A percentile compares a stretch with the other conserved stretches of the same genome.
These are phyloP conservation scores for Eurypyga helias DNA, from an alignment of 2,113 vertebrate species.

Conservation along the genomic window DNA sequence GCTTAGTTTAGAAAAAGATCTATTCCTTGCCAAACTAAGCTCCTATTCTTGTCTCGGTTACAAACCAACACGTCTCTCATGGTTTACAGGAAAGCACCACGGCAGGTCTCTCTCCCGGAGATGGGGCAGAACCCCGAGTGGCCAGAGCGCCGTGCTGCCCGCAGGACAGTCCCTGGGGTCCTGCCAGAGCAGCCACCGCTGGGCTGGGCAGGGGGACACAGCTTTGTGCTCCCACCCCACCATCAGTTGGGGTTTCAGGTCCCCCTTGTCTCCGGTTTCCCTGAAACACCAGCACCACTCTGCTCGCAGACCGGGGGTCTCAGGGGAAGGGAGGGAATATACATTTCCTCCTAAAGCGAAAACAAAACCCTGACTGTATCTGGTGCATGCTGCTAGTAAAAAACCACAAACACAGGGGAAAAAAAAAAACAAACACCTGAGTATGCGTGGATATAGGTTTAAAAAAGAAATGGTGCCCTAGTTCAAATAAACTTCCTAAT, in stretches of 20 bases:
- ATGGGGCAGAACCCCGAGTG: neutral
- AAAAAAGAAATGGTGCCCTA: neutral
- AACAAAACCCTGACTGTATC: slow-evolving; percentile 25
- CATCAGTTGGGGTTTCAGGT: fast-evolving
- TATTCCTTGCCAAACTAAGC: slow-evolving; percentile 50
- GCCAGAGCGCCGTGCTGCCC: neutral
- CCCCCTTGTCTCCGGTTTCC: neutral
- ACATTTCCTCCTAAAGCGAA: slow-evolving; percentile 9
- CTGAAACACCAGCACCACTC: neutral
- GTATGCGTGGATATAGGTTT: neutral
- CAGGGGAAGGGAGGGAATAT: neutral
- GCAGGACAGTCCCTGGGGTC: neutral
- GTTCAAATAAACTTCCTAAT: neutral
- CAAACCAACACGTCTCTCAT: neutral
- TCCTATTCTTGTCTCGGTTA: slow-evolving; percentile 2
- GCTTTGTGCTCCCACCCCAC: neutral
- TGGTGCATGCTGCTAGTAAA: neutral
- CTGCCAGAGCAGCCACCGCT: fast-evolving
- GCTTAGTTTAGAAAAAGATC: slow-evolving; percentile 52
- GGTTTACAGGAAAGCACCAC: neutral
- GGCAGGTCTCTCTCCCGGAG: neutral
- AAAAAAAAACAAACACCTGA: neutral
- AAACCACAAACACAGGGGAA: neutral
- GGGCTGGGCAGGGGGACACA: neutral
- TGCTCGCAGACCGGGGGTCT: neutral